These are phyloP conservation scores for Cyclura pinguis DNA, from an alignment of 2,797 vertebrate species.

Conservation along the genomic window DNA sequence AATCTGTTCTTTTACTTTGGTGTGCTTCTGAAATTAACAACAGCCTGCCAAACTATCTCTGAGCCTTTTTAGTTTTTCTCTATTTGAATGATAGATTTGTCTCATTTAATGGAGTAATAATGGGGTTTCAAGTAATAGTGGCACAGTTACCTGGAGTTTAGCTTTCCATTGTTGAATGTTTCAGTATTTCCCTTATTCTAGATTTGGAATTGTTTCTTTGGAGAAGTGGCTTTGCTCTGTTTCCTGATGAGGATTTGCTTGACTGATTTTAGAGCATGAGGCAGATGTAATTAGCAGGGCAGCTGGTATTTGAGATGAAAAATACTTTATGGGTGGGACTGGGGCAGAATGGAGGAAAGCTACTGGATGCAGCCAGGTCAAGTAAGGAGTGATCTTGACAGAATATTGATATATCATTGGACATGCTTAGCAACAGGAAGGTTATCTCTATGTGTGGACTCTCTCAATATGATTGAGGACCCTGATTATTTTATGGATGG, in stretches of 20 bases:
- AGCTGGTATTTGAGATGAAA: background rate
- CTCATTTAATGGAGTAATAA: slow-evolving; percentile 12
- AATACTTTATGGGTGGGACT: background rate
- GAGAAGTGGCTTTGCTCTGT: background rate
- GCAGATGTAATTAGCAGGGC: background rate
- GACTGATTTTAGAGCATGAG: background rate
- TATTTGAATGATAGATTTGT: slow-evolving; percentile 22
- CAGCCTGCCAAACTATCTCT: slow-evolving; percentile 21
- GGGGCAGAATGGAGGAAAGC: background rate
- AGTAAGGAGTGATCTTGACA: no score
- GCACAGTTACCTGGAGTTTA: background rate
- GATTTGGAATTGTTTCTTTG: background rate
- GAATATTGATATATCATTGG: background rate
- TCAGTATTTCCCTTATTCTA: background rate
- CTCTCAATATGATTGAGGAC: no score
- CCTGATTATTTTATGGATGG: no score
- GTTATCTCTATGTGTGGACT: no score
- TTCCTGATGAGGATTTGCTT: background rate
- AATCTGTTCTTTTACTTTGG: slow-evolving; percentile 41
- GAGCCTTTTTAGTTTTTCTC: slow-evolving; percentile 20
- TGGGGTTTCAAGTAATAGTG: background rate
- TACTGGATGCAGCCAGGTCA: background rate
- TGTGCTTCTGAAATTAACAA: slow-evolving; percentile 31
- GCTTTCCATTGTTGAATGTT: slow-evolving; percentile 16
- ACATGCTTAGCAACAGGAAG: background rate